These are phyloP conservation scores for Listronotus oregonensis DNA, from an alignment of 1,140 invertebrate genomes.

Conservation along the genomic window DNA sequence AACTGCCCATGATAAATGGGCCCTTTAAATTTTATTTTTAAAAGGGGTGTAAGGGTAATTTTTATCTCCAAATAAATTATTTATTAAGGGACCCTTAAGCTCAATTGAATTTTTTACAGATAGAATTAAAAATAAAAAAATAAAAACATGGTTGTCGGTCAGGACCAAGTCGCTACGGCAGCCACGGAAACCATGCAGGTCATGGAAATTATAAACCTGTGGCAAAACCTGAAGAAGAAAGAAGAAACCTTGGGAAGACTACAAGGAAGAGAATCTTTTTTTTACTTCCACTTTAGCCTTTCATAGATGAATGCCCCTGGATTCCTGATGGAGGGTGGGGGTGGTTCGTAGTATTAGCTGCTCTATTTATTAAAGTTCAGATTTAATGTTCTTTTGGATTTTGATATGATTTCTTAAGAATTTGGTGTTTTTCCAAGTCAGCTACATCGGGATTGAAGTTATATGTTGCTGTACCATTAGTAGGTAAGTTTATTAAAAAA, in stretches of 20 bases:
- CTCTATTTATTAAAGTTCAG: conserved; percentile 89
- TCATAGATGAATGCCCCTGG: conserved; percentile 48
- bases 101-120: no score
- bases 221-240: conserved; percentile 15
- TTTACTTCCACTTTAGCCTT: conserved; percentile 28
- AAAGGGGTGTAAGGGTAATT: no score
- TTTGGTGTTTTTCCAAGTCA: conserved; percentile 80
- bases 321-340: conserved; percentile 79
- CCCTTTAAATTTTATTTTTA: no score
- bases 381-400: conserved; percentile 88
- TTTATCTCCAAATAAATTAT: no score
- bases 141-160: conserved; percentile 22
- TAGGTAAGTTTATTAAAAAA: conserved; percentile 14
- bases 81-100: no score
- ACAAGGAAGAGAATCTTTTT: conserved; percentile 36
- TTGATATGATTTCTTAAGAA: conserved; percentile 86
- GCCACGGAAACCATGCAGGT: not conserved
- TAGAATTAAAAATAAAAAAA: no score
- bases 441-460: conserved; percentile 87
- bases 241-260: conserved; percentile 19
- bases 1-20: no score
- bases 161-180: conserved; percentile 2
- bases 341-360: conserved; percentile 86
- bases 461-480: conserved; percentile 84
- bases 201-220: conserved; percentile 13